Evolutionary conservation across 1,140 invertebrate genomes (phyloP).

Genomic region (Harpegnathos saltator): DNA sequence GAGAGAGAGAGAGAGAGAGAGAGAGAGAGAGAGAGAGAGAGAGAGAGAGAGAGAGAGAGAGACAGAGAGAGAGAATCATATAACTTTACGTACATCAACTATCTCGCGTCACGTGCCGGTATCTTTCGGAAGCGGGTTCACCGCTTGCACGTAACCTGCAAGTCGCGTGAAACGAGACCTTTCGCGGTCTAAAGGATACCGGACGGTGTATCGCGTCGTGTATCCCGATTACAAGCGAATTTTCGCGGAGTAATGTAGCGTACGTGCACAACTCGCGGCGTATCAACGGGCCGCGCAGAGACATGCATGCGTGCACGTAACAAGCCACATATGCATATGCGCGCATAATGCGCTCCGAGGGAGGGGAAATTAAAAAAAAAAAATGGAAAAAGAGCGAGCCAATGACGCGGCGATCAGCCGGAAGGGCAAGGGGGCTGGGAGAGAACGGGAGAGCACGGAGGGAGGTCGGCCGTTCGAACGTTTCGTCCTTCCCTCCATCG

Average conservation of each 20-base stretch:
- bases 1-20: no score
- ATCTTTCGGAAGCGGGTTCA: neutral
- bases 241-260: neutral
- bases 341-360: neutral
- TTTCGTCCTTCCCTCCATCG: no score
- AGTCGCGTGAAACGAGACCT: neutral
- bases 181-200: neutral
- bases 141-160: neutral
- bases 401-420: constrained; percentile 31
- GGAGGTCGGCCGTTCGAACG: neutral
- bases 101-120: neutral
- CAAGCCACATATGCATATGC: constrained; percentile 20
- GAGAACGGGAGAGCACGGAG: constrained; percentile 4
- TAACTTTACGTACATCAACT: neutral
- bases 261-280: neutral
- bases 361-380: constrained; percentile 6
- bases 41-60: no score
- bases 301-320: constrained; percentile 55
- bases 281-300: neutral
- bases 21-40: no score
- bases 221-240: neutral
- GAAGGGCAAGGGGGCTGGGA: neutral
- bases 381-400: constrained; percentile 1
- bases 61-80: constrained; percentile 7
- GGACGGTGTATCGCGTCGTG: neutral